phyloP scores from a whole-genome alignment of 2,797 vertebrate species.

The Bradypodion ventrale region DNA sequence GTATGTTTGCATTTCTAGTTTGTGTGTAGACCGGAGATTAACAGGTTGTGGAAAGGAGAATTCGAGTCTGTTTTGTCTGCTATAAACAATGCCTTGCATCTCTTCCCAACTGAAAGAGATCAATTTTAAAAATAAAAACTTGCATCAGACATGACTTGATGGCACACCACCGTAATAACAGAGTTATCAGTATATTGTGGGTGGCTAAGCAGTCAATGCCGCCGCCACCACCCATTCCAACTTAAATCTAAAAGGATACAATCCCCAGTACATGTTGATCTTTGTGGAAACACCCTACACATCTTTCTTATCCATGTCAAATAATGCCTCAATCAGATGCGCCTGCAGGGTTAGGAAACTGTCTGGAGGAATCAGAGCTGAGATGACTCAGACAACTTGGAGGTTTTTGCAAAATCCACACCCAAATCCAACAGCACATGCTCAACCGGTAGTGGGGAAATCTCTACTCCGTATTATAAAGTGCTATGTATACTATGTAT shows the following conservation, averaged over 20 bases:
- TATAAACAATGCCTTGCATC: too few species aligned
- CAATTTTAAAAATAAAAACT: too few species aligned
- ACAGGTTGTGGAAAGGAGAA: too few species aligned
- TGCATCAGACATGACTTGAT: too few species aligned
- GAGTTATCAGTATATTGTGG: too few species aligned
- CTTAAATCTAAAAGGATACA: background rate
- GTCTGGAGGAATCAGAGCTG: background rate
- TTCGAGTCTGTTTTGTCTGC: too few species aligned
- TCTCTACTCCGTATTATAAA: background rate
- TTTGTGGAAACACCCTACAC: background rate
- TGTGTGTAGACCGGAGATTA: too few species aligned
- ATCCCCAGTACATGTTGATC: background rate
- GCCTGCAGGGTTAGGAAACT: background rate
- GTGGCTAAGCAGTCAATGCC: background rate
- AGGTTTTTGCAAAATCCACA: background rate
- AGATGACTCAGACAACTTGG: slow-evolving; percentile 5
- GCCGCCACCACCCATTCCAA: too few species aligned
- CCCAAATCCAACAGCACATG: background rate
- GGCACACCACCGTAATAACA: too few species aligned
- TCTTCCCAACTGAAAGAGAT: too few species aligned
- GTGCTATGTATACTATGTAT: background rate
- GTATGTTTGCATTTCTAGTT: too few species aligned
- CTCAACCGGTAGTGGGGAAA: background rate
- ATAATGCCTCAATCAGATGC: background rate
- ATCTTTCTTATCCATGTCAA: background rate